Percentiles rank a stretch among this genome's conserved stretches.
phyloP scores from a whole-genome alignment of 2,113 vertebrate species.

The Ia io region DNA sequence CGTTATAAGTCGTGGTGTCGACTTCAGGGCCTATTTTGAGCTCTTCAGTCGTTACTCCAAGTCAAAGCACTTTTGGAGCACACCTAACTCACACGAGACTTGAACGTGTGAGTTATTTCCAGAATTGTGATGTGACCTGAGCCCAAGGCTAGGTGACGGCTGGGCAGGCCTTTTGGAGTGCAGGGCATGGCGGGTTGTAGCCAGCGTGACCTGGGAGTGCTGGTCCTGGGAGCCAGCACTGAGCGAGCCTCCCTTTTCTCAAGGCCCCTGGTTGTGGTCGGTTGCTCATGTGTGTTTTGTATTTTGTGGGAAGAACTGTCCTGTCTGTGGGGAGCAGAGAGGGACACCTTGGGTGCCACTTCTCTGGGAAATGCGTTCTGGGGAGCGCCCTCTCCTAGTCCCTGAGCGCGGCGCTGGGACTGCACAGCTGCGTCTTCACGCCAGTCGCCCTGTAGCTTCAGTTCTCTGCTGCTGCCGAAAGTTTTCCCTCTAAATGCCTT shows the following conservation, averaged over 20 bases:
- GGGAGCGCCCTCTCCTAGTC: fast-evolving
- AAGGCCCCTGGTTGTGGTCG: background rate
- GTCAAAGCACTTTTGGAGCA: background rate
- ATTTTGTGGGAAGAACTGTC: background rate
- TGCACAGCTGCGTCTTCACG: background rate
- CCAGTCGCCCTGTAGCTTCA: fast-evolving
- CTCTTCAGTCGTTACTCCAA: background rate
- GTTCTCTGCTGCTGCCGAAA: background rate
- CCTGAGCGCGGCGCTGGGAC: fast-evolving
- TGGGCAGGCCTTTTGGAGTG: no score
- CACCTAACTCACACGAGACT: background rate
- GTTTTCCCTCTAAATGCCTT: background rate
- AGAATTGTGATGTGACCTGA: background rate
- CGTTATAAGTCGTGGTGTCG: no score
- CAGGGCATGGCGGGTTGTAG: background rate
- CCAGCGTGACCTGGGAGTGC: background rate
- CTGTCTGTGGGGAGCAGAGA: background rate
- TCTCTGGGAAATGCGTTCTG: background rate
- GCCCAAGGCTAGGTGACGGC: background rate
- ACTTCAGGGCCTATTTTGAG: background rate
- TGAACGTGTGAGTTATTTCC: background rate
- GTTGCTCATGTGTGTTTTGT: background rate
- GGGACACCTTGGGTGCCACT: fast-evolving
- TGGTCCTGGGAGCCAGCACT: background rate
- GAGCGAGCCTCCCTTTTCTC: background rate